Conservation (phyloP, 2,888 invertebrate species). For the Perizoma affinitatum region DNA sequence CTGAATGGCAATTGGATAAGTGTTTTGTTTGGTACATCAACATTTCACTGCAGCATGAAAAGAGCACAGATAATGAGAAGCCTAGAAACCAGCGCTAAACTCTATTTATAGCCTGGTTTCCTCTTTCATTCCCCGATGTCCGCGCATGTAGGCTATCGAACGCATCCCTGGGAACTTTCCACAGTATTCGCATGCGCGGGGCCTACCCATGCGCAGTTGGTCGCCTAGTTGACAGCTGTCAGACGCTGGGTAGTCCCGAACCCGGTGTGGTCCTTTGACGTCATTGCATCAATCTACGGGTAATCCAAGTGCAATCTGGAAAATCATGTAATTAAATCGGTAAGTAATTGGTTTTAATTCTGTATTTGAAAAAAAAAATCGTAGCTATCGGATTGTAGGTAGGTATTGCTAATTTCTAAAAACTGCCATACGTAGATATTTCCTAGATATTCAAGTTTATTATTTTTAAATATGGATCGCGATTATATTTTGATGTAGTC, state of each 20-base stretch:
- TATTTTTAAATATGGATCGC: slow-evolving; percentile 6
- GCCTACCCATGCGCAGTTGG: slow-evolving; percentile 51
- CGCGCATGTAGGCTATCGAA: slow-evolving; percentile 48
- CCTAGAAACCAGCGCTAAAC: slow-evolving; percentile 1
- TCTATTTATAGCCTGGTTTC: slow-evolving; percentile 15
- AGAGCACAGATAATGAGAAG: background rate
- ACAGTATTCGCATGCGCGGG: slow-evolving; percentile 58
- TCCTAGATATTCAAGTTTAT: slow-evolving; percentile 5
- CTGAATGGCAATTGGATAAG: too few species aligned
- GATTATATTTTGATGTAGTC: background rate
- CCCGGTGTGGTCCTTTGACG: slow-evolving; percentile 58
- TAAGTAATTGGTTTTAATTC: slow-evolving; percentile 39
- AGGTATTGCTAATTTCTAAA: too few species aligned
- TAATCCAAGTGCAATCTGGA: slow-evolving; percentile 49
- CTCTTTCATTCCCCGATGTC: slow-evolving; percentile 32
- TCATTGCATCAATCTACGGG: slow-evolving; percentile 52
- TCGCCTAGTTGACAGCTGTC: slow-evolving; percentile 63
- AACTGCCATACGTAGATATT: background rate
- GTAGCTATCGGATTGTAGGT: too few species aligned
- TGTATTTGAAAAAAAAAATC: too few species aligned
- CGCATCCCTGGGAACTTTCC: slow-evolving; percentile 51
- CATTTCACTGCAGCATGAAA: too few species aligned
- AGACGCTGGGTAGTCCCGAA: slow-evolving; percentile 56
- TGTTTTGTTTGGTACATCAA: too few species aligned
- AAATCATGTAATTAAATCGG: slow-evolving; percentile 64